Evolutionary conservation across 2,113 vertebrate genomes (phyloP), one percentile per base, ranked within the genome.

Genomic region (Anolis carolinensis): DNA sequence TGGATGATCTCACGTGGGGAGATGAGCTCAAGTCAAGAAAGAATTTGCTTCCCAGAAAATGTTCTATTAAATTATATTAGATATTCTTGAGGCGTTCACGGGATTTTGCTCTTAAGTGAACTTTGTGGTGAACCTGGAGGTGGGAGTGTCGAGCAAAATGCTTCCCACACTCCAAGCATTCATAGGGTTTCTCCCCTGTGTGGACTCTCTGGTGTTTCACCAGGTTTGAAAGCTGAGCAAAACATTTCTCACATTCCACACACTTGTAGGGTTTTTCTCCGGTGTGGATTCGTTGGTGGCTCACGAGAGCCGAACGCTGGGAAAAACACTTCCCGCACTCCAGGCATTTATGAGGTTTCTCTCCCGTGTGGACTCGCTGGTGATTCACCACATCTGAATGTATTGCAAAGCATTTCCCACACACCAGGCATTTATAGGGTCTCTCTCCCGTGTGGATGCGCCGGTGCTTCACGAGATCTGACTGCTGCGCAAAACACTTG

Each of bases 141-240:
- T 90, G 91, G 88, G 94, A 91, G 95, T 97, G 84, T 90, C 96
- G 83, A 94, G 97, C 85, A 92, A 93, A 71, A 78, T 85, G 90
- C 77, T 94, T 88, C 1, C 75, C 86, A 87, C 92, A 93, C 1
- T 89, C 85, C 83, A 71, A n/a, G 70, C 27, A 90, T 76, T 52
- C 88, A 83, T 84, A 81, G 21, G 62, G 48, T 9, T 94, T 94
- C 87, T 95, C 94, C 0, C 95, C 94, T 0, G 95, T 94, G 85
- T 95, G 95, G 3, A 93, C 90, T 7, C 90, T 39, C 78, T 93
- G 93, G 10, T 96, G 95, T 1, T 92, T 93, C 4, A 91, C 93
- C 23, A 95, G 95, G 3, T 92, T 93, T 0, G 95, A 95, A 1
- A 91, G 91, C 90, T 94, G 92, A 7, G 93, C 92, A 39, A 95